A percentile compares a stretch with the other conserved stretches of the same genome.
Evolutionary conservation across 1,140 invertebrate species (phyloP).

Genomic region (Rhyacophila brunnea): DNA sequence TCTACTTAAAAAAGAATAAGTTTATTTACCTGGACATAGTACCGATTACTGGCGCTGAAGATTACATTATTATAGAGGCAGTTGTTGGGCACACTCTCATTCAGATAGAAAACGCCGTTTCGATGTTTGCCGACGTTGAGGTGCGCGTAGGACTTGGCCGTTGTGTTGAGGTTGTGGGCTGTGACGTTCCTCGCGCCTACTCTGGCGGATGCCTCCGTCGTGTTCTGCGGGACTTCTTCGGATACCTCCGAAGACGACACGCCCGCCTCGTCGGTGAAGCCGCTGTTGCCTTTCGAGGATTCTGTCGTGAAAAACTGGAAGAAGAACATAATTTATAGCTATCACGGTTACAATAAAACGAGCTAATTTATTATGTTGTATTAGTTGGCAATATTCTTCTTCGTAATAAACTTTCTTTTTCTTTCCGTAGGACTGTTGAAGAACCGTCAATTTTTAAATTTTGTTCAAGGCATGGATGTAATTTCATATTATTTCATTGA

Average conservation of each 20-base stretch:
- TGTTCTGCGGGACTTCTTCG: neutral
- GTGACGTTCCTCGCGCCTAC: constrained; percentile 1
- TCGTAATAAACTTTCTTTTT: too few species aligned
- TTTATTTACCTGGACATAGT: constrained; percentile 57
- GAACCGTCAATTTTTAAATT: too few species aligned
- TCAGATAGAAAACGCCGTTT: constrained; percentile 36
- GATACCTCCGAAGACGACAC: neutral
- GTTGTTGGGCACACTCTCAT: constrained; percentile 54
- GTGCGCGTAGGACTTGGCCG: constrained; percentile 26
- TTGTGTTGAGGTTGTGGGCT: constrained; percentile 9
- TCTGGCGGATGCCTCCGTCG: constrained; percentile 11
- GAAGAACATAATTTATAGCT: too few species aligned
- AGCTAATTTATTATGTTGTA: too few species aligned
- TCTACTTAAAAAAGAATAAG: too few species aligned
- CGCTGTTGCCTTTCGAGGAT: neutral
- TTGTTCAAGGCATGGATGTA: too few species aligned
- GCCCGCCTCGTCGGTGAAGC: neutral
- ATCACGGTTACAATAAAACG: too few species aligned
- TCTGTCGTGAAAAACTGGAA: too few species aligned
- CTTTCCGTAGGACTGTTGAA: too few species aligned
- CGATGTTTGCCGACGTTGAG: constrained; percentile 23
- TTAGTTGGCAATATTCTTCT: too few species aligned
- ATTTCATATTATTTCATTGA: too few species aligned
- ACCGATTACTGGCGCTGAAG: constrained; percentile 62
- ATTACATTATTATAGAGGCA: constrained; percentile 65